Conservation (phyloP, 2,113 vertebrate species). For the Coryphaenoides rupestris region DNA sequence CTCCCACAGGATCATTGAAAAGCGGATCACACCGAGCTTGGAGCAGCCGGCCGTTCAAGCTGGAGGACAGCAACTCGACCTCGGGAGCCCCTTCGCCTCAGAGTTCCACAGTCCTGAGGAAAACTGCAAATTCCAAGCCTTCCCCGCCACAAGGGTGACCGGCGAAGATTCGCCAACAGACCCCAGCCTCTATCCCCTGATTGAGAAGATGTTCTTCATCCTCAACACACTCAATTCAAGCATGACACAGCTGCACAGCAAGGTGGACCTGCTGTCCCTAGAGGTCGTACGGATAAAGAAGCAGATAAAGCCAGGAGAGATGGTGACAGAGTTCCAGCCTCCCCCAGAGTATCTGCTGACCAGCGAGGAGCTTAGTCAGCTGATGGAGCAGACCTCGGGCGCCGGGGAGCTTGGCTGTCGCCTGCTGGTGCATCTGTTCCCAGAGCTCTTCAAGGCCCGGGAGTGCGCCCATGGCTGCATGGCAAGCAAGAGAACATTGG, state of each 20-base stretch:
- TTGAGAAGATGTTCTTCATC: conserved; percentile 98
- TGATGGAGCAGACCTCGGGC: conserved; percentile 88
- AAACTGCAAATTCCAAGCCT: conserved; percentile 71
- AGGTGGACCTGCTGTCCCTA: conserved; percentile 92
- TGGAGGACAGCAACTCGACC: conserved; percentile 72
- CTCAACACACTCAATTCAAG: conserved; percentile 95
- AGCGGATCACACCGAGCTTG: conserved; percentile 76
- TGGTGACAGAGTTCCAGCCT: conserved; percentile 89
- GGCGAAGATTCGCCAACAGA: conserved; percentile 64
- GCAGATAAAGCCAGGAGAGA: conserved; percentile 86
- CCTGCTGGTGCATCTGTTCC: conserved; percentile 92
- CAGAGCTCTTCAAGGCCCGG: conserved; percentile 86
- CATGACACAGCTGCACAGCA: conserved; percentile 97
- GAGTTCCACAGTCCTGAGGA: conserved; percentile 73
- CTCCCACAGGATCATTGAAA: conserved; percentile 95
- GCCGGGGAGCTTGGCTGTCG: conserved; percentile 91
- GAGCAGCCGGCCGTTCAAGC: conserved; percentile 77
- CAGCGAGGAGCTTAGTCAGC: conserved; percentile 83
- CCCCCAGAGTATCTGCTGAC: conserved; percentile 94
- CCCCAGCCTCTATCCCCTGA: conserved; percentile 88
- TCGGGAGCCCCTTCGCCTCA: conserved; percentile 75
- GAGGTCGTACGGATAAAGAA: conserved; percentile 96
- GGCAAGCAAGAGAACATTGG: conserved; percentile 84
- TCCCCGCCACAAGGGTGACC: conserved; percentile 35
- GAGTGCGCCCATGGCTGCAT: conserved; percentile 83